These are phyloP conservation scores for Darevskia mixta DNA, from an alignment of 2,797 vertebrate genomes.

Conservation along the genomic window DNA sequence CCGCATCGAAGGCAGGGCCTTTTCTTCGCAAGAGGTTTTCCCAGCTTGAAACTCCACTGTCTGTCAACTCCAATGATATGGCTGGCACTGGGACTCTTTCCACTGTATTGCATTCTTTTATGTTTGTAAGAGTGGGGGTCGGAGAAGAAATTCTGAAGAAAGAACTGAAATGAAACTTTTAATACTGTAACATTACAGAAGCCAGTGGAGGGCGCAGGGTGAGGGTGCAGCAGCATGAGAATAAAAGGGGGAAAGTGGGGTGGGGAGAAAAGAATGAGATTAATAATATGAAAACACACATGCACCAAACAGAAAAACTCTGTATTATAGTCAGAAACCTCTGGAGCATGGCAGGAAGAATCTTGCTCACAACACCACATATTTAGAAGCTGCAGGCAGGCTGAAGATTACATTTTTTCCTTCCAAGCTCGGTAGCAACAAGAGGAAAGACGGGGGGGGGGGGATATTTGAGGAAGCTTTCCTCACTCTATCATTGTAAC, in stretches of 20 bases:
- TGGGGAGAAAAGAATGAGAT: not conserved
- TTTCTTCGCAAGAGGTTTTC: conserved; percentile 8
- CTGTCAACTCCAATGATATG: conserved; percentile 61
- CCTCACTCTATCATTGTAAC: not conserved
- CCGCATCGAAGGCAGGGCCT: not conserved
- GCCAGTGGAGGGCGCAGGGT: not conserved
- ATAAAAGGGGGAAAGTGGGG: not conserved
- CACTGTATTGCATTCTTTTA: conserved; percentile 51
- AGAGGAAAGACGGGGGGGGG: not conserved
- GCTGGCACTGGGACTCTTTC: conserved; percentile 37
- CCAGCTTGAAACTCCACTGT: conserved; percentile 45
- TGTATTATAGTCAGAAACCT: not conserved
- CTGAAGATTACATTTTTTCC: too few species aligned
- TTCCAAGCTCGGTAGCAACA: not conserved
- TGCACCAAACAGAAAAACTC: not conserved
- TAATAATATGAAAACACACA: not conserved
- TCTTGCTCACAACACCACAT: conserved; percentile 3
- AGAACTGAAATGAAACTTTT: conserved; percentile 56
- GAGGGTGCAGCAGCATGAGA: not conserved
- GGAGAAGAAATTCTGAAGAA: conserved; percentile 16
- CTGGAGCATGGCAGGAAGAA: rapidly evolving
- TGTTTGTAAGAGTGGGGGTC: conserved; percentile 31
- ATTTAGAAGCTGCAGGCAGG: not conserved
- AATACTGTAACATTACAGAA: conserved; percentile 47
- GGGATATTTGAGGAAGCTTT: not conserved